Evolutionary conservation across 2,113 vertebrate genomes (phyloP).

Genomic region (Amphilophus citrinellus): DNA sequence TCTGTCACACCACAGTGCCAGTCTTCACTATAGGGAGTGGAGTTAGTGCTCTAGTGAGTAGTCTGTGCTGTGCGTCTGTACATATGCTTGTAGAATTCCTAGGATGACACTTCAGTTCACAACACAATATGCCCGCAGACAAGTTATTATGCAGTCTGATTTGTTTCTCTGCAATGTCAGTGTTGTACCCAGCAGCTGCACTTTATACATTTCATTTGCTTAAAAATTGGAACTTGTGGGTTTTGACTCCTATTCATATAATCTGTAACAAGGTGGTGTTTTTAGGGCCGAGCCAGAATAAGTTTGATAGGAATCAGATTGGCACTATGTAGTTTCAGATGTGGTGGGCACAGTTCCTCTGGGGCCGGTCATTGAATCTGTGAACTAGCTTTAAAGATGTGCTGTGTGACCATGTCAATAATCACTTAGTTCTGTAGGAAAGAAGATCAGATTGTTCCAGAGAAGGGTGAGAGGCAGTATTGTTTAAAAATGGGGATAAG

Average conservation of each 20-base stretch:
- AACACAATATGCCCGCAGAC: background rate
- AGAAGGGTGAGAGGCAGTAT: too few species aligned
- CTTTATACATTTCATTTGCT: background rate
- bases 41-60: background rate
- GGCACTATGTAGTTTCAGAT: background rate
- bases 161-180: accelerated
- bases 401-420: too few species aligned
- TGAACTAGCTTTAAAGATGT: background rate
- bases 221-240: background rate
- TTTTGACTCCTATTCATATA: background rate
- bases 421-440: too few species aligned
- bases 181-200: too few species aligned
- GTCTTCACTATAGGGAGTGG: background rate
- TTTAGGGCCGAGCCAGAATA: too few species aligned
- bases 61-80: background rate
- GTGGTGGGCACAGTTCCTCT: background rate
- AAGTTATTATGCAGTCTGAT: background rate
- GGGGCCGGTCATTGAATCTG: accelerated
- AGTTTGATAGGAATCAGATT: background rate
- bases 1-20: background rate
- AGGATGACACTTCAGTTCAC: background rate
- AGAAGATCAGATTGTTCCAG: too few species aligned
- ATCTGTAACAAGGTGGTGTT: too few species aligned
- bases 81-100: background rate
- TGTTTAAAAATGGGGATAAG: too few species aligned